phyloP scores from a whole-genome alignment of 2,113 vertebrate species.

The Lanius ludovicianus region DNA sequence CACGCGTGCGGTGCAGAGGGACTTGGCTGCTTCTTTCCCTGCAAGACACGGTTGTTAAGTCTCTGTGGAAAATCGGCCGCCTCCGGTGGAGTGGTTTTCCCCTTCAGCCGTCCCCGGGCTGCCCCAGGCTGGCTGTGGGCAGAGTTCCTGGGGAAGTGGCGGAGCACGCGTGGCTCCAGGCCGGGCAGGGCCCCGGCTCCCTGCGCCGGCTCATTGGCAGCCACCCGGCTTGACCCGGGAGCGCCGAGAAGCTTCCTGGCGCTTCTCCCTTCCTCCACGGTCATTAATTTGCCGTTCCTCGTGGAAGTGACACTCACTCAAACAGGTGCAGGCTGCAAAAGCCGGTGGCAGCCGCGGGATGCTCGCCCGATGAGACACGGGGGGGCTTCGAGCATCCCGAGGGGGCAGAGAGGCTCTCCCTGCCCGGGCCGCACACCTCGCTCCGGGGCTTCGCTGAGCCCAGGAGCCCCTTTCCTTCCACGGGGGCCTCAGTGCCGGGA shows the following conservation, averaged over 20 bases:
- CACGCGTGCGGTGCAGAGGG: neutral
- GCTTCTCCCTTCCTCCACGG: neutral
- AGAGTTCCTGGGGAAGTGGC: neutral
- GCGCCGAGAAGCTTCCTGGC: neutral
- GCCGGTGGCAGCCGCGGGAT: neutral
- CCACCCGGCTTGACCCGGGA: neutral
- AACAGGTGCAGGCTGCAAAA: neutral
- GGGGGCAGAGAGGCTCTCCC: neutral
- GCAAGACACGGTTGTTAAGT: too few relatives aligned
- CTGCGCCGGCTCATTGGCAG: neutral
- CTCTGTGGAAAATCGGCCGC: neutral
- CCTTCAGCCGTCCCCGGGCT: neutral
- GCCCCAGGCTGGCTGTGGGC: neutral
- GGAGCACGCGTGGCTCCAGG: neutral
- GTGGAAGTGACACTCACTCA: neutral
- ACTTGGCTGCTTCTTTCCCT: neutral
- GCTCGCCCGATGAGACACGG: neutral
- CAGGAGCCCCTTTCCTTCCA: neutral
- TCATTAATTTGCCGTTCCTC: neutral
- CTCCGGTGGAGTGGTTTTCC: accelerated
- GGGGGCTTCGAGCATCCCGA: neutral
- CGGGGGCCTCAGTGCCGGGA: neutral
- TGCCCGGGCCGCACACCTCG: neutral
- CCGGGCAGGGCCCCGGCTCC: neutral
- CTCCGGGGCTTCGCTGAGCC: neutral